Evolutionary conservation across 2,797 vertebrate species (phyloP), one percentile per base, ranked within the genome.

Genomic region (Pseudochirops cupreus): DNA sequence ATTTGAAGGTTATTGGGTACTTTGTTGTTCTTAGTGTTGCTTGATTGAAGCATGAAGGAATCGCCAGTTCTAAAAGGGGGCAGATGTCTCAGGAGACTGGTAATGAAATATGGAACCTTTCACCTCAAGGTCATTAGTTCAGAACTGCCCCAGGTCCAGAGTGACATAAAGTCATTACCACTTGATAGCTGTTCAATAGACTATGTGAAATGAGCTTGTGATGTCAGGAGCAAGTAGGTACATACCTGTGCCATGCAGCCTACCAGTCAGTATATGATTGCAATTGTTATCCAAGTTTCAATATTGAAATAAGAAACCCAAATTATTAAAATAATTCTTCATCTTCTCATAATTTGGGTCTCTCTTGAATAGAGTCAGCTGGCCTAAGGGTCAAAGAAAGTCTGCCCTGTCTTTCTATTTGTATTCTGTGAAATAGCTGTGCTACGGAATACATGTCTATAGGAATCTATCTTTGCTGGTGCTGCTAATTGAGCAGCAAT

Each of bases 81-180:
- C 55, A n/a, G 14, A 52, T 56, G 33, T 97, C 93, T 96, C 92
- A 46, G 52, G 92, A 56, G 93, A 59, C n/a, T 95, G 82, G 92
- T 96, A 96, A 95, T 97, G 94, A 97, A 92, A 95, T 94, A 91
- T 59, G 93, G 94, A 95, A 82, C 94, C 97, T 97, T 97, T 96
- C 94, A 97, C 96, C 95, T 97, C 93, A 90, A 95, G 92, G 96
- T 96, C 94, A 92, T 96, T 91, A 91, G 95, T 96, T 98, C 94
- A 96, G 39, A 95, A 96, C 95, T 94, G 93, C 93, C 92, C 90
- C 67, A 95, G 95, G 96, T 97, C 92, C 94, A 91, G 93, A 96
- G 92, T 97, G 97, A 97, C 95, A 97, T 96, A 96, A 97, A 95
- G 94, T 96, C 95, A 93, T 96, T 97, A 96, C 93, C 92, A 46